phyloP scores from a whole-genome alignment of 2,113 vertebrate genomes.

The Tyrannus savana region DNA sequence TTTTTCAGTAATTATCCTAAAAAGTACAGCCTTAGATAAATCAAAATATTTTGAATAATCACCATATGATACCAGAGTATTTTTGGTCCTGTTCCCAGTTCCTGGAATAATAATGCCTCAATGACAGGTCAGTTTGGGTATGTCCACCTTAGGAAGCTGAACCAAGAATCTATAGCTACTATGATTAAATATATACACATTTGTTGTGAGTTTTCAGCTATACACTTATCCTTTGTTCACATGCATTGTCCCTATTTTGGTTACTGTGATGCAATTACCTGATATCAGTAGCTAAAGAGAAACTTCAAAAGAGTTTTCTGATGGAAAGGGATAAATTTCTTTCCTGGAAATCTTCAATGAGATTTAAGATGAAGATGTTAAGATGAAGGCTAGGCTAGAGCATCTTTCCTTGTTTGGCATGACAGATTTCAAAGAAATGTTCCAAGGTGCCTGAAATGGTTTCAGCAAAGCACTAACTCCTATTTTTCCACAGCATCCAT shows the following conservation, averaged over 20 bases:
- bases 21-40: neutral
- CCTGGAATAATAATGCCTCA: neutral
- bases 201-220: neutral
- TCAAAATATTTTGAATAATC: constrained; percentile 16
- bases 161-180: neutral
- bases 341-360: neutral
- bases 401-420: neutral
- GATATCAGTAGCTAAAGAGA: neutral
- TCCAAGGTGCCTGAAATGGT: neutral
- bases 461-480: neutral
- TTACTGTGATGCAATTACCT: neutral
- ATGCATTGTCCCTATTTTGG: rapidly evolving
- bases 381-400: neutral
- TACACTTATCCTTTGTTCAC: neutral
- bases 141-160: neutral
- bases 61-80: neutral
- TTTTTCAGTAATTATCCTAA: neutral
- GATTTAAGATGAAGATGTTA: neutral
- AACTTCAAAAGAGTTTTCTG: neutral
- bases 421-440: neutral
- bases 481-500: neutral
- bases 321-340: neutral
- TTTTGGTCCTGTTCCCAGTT: neutral
- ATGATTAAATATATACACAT: neutral
- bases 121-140: neutral